Percentiles rank a stretch among this genome's conserved stretches.
Conservation (phyloP, 2,888 invertebrate genomes). For the Lasioglossum pauxillum region DNA sequence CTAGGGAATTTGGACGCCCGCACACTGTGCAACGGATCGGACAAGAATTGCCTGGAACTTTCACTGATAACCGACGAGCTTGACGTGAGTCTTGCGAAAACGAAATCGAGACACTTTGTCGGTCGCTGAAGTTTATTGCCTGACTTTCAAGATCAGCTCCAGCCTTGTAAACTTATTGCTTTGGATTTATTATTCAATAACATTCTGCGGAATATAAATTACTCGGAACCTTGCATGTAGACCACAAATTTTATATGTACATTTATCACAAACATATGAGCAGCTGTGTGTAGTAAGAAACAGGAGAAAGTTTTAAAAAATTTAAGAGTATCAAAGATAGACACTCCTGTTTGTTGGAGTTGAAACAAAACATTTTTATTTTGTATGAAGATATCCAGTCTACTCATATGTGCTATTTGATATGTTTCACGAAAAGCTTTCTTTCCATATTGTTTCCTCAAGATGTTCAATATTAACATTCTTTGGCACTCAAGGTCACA, state of each 20-base stretch:
- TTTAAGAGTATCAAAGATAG: background rate
- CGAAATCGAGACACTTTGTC: background rate
- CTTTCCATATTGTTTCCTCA: background rate
- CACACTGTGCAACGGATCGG: background rate
- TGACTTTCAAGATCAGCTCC: background rate
- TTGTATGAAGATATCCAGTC: too few species aligned
- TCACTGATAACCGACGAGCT: slow-evolving; percentile 4
- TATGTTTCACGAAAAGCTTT: background rate
- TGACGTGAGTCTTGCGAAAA: background rate
- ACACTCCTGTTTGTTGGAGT: background rate
- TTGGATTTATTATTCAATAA: background rate
- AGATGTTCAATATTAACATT: background rate
- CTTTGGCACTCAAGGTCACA: too few species aligned
- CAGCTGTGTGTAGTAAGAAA: background rate
- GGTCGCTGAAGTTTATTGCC: background rate
- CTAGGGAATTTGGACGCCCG: slow-evolving; percentile 10
- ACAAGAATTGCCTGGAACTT: slow-evolving; percentile 1
- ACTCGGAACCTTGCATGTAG: background rate
- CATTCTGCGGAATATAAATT: background rate
- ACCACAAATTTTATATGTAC: background rate
- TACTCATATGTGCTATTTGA: background rate
- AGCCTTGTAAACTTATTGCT: background rate
- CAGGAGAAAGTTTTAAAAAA: background rate
- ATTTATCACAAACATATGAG: background rate
- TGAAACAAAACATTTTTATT: background rate